Base-by-base conservation (phyloP, 37 sponge, comb jelly and placozoan species). In the Axinella damicornis region DNA sequence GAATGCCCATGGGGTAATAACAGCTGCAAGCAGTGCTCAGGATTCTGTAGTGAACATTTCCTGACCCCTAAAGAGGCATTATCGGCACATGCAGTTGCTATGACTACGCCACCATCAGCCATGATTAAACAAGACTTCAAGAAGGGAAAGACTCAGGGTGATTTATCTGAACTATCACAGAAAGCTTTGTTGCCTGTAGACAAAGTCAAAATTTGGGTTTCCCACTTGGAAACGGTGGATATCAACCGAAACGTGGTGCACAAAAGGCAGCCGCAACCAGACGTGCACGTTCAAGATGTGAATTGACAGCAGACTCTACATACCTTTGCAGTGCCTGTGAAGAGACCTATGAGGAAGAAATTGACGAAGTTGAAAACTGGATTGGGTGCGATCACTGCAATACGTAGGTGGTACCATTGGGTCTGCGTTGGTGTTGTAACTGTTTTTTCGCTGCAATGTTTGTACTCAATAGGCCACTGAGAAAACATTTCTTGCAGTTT, bases 11-110 rank as follows among this genome's bases (percentile, higher is more conserved):
- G 55, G 46, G 81, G 81, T 15, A 69, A 22, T 22, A 68, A 15
- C 14, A 74, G 31, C 24, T 74, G 76, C 57, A 14, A 22, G 5
- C 30, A 66, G 11, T 80, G 69, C 33, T 27, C 12, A 53, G 81
- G 57, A 16, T 17, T 66, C 6, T 80, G 81, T 39, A 15, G 17
- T 68, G 81, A 71, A 22, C 83, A 71, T 55, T 82, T 31, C 71
- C 37, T 80, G 15, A n/a, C 15, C 21, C 81, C 81, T 69, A 30
- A 64, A n/a, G n/a, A n/a, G n/a, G n/a, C n/a, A n/a, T n/a, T n/a
- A n/a, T n/a, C n/a, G n/a, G n/a, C n/a, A n/a, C n/a, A n/a, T n/a
- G n/a, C n/a, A n/a, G n/a, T n/a, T n/a, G n/a, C n/a, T n/a, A n/a
- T n/a, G n/a, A n/a, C n/a, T n/a, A n/a, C n/a, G n/a, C n/a, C n/a